Conservation (phyloP, 2,888 invertebrate species). For the Tachina lurida region DNA sequence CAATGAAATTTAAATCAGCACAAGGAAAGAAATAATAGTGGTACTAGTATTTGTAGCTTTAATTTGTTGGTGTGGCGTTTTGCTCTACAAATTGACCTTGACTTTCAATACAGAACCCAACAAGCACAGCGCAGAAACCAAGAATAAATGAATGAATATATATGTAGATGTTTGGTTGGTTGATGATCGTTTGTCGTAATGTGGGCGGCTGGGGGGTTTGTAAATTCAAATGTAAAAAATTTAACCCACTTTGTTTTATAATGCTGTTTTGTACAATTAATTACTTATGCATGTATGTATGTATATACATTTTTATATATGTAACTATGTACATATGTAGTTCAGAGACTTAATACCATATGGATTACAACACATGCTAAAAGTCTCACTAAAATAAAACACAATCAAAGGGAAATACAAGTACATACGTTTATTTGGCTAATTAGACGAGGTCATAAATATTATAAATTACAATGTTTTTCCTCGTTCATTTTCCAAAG, state of each 20-base stretch:
- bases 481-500: constrained; percentile 4
- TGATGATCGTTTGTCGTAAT: constrained; percentile 19
- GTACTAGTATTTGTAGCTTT: neutral
- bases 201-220: constrained; percentile 6
- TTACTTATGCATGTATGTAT: neutral
- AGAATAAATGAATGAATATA: constrained; percentile 46
- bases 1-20: constrained; percentile 25
- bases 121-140: constrained; percentile 43
- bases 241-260: constrained; percentile 45
- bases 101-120: constrained; percentile 63
- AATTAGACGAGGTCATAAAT: constrained; percentile 67
- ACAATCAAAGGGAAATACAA: constrained; percentile 31
- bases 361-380: constrained; percentile 37
- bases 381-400: constrained; percentile 15
- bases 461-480: constrained; percentile 34
- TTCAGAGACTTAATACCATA: constrained; percentile 61
- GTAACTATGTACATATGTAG: neutral
- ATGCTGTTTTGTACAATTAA: constrained; percentile 28
- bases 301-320: constrained; percentile 47
- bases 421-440: constrained; percentile 53
- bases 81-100: constrained; percentile 66
- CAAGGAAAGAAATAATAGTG: constrained; percentile 3
- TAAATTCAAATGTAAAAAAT: constrained; percentile 37
- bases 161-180: constrained; percentile 1
- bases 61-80: constrained; percentile 10